A percentile compares a stretch with the other conserved stretches of the same genome.
These are phyloP conservation scores for Entomobrya multifasciata DNA, from an alignment of 2,888 invertebrate genomes.

Conservation along the genomic window DNA sequence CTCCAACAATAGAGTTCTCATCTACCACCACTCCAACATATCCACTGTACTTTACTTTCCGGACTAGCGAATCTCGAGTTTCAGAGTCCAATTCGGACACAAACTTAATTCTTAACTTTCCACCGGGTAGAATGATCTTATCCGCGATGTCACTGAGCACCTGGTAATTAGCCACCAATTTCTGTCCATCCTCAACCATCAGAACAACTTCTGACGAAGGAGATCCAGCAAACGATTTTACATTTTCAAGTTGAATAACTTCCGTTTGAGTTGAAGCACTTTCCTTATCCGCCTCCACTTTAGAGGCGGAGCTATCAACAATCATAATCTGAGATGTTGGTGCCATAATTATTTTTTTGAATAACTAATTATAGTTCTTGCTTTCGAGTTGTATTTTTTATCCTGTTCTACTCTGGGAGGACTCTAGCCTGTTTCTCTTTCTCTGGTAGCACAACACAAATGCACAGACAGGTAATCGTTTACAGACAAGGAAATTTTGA, in stretches of 20 bases:
- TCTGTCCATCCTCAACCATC: constrained; percentile 46
- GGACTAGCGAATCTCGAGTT: not conserved
- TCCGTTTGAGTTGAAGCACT: not conserved
- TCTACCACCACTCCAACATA: constrained; percentile 47
- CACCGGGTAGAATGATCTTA: constrained; percentile 66
- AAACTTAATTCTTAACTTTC: constrained; percentile 62
- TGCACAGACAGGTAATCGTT: no score
- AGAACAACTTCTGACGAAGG: constrained; percentile 47
- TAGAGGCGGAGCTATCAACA: not conserved
- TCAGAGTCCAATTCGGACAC: not conserved
- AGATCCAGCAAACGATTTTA: constrained; percentile 31
- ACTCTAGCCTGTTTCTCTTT: no score
- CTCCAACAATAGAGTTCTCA: constrained; percentile 50
- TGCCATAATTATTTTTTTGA: not conserved
- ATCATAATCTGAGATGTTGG: not conserved
- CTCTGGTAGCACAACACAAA: no score
- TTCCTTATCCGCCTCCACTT: constrained; percentile 2
- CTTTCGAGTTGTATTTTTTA: no score
- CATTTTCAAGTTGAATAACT: not conserved
- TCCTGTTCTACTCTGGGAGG: not conserved
- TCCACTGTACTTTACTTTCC: constrained; percentile 68
- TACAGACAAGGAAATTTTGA: no score
- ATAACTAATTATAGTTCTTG: not conserved
- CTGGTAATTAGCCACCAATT: constrained; percentile 45
- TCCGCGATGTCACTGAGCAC: constrained; percentile 61